Percentiles rank a stretch among this genome's conserved stretches.
phyloP scores from a whole-genome alignment of 2,888 invertebrate genomes.

The Drosophila meridiana region DNA sequence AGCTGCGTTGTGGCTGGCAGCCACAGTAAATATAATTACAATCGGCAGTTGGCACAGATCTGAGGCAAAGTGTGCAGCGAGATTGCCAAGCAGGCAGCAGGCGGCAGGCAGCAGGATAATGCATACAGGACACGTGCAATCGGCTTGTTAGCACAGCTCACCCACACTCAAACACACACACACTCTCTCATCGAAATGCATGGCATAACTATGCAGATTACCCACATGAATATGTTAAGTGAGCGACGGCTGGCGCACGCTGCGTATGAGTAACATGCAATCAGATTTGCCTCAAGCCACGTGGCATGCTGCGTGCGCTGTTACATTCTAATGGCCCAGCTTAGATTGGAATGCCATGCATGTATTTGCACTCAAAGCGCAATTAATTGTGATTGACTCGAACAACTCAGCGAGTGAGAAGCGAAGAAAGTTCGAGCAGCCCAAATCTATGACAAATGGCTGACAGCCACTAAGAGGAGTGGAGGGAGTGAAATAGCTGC shows the following conservation, averaged over 20 bases:
- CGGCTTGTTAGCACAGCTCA: constrained; percentile 42
- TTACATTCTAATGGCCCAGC: constrained; percentile 30
- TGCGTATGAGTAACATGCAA: constrained; percentile 64
- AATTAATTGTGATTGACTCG: constrained; percentile 43
- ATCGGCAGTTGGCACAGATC: constrained; percentile 66
- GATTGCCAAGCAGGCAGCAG: constrained; percentile 16
- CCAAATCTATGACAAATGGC: constrained; percentile 58
- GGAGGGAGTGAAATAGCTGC: neutral
- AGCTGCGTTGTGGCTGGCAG: constrained; percentile 35
- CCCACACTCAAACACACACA: neutral
- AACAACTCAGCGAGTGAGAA: constrained; percentile 7
- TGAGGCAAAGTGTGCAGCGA: constrained; percentile 11
- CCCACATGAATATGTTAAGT: constrained; percentile 63
- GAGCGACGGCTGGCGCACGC: constrained; percentile 33
- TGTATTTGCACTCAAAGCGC: constrained; percentile 17
- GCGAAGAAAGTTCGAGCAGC: constrained; percentile 34
- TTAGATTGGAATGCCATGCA: constrained; percentile 18
- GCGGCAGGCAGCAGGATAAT: constrained; percentile 25
- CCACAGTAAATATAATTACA: constrained; percentile 74
- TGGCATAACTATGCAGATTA: constrained; percentile 41
- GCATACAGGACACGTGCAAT: constrained; percentile 50
- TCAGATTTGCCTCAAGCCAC: constrained; percentile 31
- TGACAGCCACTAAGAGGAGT: constrained; percentile 13
- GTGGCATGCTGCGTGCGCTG: constrained; percentile 13
- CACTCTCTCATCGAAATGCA: constrained; percentile 3